Percentiles rank a stretch among this genome's conserved stretches.
Evolutionary conservation across 2,888 invertebrate species (phyloP).

Genomic region (Tachina fera): DNA sequence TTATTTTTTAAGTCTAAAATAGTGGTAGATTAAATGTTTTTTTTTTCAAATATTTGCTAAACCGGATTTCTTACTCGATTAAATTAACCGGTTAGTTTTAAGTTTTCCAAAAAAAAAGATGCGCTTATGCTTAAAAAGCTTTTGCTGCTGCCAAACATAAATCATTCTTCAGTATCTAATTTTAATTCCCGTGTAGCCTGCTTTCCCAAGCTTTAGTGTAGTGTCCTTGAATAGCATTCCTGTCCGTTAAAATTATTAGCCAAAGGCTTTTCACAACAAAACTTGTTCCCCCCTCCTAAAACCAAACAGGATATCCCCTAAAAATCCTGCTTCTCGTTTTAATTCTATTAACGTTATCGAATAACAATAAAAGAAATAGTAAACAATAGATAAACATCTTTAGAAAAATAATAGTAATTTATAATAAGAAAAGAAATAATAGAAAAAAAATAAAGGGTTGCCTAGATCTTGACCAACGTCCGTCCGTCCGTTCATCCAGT

Average conservation of each 20-base stretch:
- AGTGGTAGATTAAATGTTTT: too few relatives aligned
- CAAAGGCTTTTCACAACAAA: neutral
- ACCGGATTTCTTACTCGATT: neutral
- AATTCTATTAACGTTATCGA: conserved; percentile 54
- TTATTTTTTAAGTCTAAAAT: too few relatives aligned
- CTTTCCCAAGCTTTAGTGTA: neutral
- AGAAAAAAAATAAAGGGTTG: conserved; percentile 48
- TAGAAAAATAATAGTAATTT: conserved; percentile 32
- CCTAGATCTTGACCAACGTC: conserved; percentile 43
- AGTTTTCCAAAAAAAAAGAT: neutral
- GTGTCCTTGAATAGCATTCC: neutral
- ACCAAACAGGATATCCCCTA: conserved; percentile 17
- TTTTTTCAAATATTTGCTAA: too few relatives aligned
- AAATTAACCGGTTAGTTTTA: neutral
- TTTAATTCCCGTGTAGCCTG: neutral
- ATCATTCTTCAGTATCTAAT: conserved; percentile 1
- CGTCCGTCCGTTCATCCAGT: too few relatives aligned
- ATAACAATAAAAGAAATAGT: conserved; percentile 62
- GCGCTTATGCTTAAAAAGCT: neutral
- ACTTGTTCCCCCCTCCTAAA: conserved; percentile 12
- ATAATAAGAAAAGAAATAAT: conserved; percentile 24
- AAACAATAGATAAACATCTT: conserved; percentile 53
- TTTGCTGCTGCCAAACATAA: neutral
- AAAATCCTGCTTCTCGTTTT: neutral
- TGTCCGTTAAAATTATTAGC: conserved; percentile 24